Evolutionary conservation across 2,113 vertebrate genomes (phyloP).

Genomic region (Brachypteracias leptosomus): DNA sequence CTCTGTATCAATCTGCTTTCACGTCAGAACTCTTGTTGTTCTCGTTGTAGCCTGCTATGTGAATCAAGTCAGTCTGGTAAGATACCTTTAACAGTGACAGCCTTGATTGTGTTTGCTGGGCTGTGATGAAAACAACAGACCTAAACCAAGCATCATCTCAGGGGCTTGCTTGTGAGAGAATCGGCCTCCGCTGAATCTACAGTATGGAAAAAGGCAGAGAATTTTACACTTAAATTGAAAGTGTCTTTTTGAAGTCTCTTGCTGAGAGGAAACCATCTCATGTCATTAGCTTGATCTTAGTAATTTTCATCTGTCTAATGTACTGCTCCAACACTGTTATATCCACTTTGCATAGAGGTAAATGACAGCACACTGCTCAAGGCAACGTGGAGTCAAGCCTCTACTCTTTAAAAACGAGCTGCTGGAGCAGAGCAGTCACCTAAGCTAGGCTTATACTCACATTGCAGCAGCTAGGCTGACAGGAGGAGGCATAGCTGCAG

Average conservation of each 20-base stretch:
- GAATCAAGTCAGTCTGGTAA: not conserved
- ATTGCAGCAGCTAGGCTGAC: not conserved
- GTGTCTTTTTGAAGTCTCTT: not conserved
- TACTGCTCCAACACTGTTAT: not conserved
- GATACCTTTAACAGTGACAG: not conserved
- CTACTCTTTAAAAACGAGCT: not conserved
- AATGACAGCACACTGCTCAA: not conserved
- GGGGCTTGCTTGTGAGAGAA: not conserved
- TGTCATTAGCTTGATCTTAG: not conserved
- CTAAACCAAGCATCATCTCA: not conserved
- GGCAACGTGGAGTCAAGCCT: not conserved
- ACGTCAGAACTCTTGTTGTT: not conserved
- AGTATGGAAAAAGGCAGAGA: not conserved
- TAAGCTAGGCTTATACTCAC: not conserved
- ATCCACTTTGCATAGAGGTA: not conserved
- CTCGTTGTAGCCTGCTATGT: not conserved
- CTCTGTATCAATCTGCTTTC: not conserved
- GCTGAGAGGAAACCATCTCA: not conserved
- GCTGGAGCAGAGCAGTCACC: not conserved
- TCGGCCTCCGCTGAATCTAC: not conserved
- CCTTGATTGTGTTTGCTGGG: not conserved
- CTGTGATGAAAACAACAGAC: not conserved
- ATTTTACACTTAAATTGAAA: constrained; percentile 18
- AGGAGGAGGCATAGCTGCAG: not conserved
- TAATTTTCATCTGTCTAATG: not conserved